A percentile compares a stretch with the other conserved stretches of the same genome.
These are phyloP conservation scores for Sesia apiformis DNA, from an alignment of 2,888 invertebrate genomes.

Conservation along the genomic window DNA sequence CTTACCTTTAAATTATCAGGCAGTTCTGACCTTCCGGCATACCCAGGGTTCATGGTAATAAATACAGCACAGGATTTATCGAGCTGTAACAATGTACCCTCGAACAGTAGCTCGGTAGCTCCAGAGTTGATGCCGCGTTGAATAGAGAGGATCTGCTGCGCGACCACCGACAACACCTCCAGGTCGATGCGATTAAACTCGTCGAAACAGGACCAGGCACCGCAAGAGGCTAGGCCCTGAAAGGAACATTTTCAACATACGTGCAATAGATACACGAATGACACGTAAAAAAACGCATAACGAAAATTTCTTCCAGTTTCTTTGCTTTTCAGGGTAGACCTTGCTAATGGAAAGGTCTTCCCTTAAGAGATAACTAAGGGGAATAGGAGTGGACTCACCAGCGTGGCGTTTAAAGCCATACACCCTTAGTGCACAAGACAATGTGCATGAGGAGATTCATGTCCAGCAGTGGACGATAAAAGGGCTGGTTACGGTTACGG, in stretches of 20 bases:
- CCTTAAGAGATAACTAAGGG: too few species aligned
- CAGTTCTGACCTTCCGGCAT: conserved; percentile 93
- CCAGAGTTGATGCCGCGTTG: conserved; percentile 91
- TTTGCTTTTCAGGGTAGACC: too few species aligned
- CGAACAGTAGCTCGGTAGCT: conserved; percentile 85
- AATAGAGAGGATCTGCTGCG: conserved; percentile 95
- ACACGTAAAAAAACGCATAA: too few species aligned
- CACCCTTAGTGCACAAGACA: too few species aligned
- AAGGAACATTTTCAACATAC: conserved; percentile 15
- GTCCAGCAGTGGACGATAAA: too few species aligned
- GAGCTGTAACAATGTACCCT: conserved; percentile 88
- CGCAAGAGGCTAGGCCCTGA: conserved; percentile 91
- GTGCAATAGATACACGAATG: background rate
- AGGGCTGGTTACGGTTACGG: too few species aligned
- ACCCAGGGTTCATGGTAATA: conserved; percentile 97
- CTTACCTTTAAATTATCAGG: conserved; percentile 93
- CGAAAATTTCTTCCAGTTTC: too few species aligned
- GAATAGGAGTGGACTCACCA: too few species aligned
- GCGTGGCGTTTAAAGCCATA: too few species aligned
- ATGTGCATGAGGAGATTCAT: too few species aligned
- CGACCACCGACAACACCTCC: conserved; percentile 95
- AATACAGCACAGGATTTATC: conserved; percentile 94
- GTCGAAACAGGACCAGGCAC: conserved; percentile 97
- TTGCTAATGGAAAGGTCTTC: too few species aligned
- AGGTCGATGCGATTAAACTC: conserved; percentile 96